Evolutionary conservation across 2,888 invertebrate species (phyloP), one percentile per base, ranked within the genome.

Genomic region (Phortica magna): DNA sequence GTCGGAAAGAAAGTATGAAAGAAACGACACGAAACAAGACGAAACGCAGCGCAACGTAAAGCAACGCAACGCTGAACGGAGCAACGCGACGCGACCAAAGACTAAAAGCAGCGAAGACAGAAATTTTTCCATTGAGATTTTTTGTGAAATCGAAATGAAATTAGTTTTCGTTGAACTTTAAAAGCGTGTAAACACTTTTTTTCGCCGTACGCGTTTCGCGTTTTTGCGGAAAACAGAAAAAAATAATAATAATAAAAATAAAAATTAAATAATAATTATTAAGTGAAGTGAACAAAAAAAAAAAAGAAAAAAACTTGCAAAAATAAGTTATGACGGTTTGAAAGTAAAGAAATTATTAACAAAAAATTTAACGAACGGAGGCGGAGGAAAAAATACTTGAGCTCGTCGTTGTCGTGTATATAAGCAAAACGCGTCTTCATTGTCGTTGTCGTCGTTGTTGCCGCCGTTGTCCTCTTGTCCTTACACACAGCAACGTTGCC

Each of bases 131-230:
- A 89, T 88, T 88, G 89, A 87, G 88, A 82, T 83, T 87, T 89
- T 85, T 82, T 83, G 83, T 83, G 83, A 89, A 90, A 90, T 90
- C 91, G 90, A 90, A 84, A 84, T 83, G 84, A 88, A 90, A 91
- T 90, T 91, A 90, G 90, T 90, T 90, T 90, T 90, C 90, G 91
- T 89, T 90, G 91, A 90, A 90, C 91, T 90, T 90, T 85, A 89
- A 89, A 87, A 83, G 87, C 88, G 86, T 87, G 81, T 84, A 88
- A 90, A 90, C 88, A 88, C 31, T 31, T 31, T 31, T 80, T 81
- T 75, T 73, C 76, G 17, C 7, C 48, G 12, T 55, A 80, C 77
- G 83, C 82, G 81, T 79, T 74, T 67, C 80, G 75, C 75, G 77
- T 55, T 74, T 81, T 77, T 78, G 72, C 81, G 81, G 81, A 82